Evolutionary conservation across 1,140 invertebrate genomes (phyloP), one percentile per base, ranked within the genome.

Genomic region (Hycleus cichorii): DNA sequence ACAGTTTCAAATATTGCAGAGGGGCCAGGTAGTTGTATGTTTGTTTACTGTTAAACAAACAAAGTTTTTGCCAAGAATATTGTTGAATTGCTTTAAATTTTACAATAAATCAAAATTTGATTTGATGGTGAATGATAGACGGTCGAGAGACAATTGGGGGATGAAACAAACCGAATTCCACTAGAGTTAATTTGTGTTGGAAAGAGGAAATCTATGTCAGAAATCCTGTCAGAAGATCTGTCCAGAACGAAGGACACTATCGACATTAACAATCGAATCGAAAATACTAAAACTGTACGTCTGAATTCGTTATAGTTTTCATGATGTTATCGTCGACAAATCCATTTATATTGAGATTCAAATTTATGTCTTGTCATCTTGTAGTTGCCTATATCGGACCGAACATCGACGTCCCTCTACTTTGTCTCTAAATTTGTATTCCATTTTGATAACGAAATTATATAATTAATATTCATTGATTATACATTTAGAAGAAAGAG

Each of bases 341-440:
- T 68, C 67, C 64, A 68, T 68, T 68, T 68, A 68, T 66, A 66
- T 68, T 66, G 65, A 66, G 64, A 68, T 66, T 66, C 58, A 57
- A 65, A 62, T 66, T 68, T 64, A 27, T 68, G 66, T 66, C 62
- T 58, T 64, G 67, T 68, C 66, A 68, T 64, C 46, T 49, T 62
- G 46, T 42, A 40, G 51, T 53, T 57, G 48, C 44, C 40, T 45
- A 42, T 11, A 42, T 42, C 11, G 7, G 7, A 32, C 32, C 32
- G 4, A 32, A 32, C 32, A 32, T 32, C 32, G 7, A 5, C 32
- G 32, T 32, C 32, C 32, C 7, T 5, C 7, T 3, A 18, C 18
- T 32, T 32, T 7, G 4, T 32, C 1, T 32, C 32, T 32, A 32
- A 3, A 32, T 32, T 32, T 32, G 7, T 32, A 32, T 32, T 0